Percentiles rank a stretch among this genome's conserved stretches.
phyloP scores from a whole-genome alignment of 2,888 invertebrate species.

The Rosalia funebris region DNA sequence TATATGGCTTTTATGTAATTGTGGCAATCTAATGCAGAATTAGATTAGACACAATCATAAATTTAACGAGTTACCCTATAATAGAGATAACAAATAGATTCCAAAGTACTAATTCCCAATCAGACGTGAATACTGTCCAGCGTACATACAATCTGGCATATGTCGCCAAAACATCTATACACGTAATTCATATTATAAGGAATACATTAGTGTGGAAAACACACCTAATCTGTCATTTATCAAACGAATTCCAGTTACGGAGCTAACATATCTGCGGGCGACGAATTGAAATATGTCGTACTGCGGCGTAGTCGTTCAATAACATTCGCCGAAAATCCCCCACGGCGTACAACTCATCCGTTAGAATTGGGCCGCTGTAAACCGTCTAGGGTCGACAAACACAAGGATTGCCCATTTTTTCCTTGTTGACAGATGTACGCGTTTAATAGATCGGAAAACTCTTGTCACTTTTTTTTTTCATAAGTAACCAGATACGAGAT shows the following conservation, averaged over 20 bases:
- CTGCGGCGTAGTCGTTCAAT: slow-evolving; percentile 46
- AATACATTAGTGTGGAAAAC: slow-evolving; percentile 42
- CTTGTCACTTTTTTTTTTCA: slow-evolving; percentile 58
- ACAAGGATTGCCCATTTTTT: slow-evolving; percentile 61
- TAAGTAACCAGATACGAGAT: slow-evolving; percentile 44
- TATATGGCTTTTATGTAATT: no score
- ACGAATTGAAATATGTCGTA: slow-evolving; percentile 56
- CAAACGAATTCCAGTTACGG: slow-evolving; percentile 52
- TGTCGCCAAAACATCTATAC: no score
- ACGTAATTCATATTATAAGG: neutral
- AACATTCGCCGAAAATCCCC: slow-evolving; percentile 34
- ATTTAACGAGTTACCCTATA: no score
- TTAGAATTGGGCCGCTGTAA: slow-evolving; percentile 39
- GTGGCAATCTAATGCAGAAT: no score
- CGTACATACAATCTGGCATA: slow-evolving; percentile 29
- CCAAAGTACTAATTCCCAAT: no score
- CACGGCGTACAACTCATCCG: slow-evolving; percentile 17
- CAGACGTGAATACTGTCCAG: no score
- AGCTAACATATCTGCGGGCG: slow-evolving; percentile 51
- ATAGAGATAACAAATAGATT: no score
- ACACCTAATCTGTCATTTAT: slow-evolving; percentile 51
- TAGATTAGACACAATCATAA: no score
- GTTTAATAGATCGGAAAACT: slow-evolving; percentile 63
- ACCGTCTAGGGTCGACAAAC: slow-evolving; percentile 60
- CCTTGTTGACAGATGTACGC: slow-evolving; percentile 63